A percentile compares a stretch with the other conserved stretches of the same genome.
phyloP scores from a whole-genome alignment of 2,797 vertebrate genomes.

The Lindbergichthys nudifrons region DNA sequence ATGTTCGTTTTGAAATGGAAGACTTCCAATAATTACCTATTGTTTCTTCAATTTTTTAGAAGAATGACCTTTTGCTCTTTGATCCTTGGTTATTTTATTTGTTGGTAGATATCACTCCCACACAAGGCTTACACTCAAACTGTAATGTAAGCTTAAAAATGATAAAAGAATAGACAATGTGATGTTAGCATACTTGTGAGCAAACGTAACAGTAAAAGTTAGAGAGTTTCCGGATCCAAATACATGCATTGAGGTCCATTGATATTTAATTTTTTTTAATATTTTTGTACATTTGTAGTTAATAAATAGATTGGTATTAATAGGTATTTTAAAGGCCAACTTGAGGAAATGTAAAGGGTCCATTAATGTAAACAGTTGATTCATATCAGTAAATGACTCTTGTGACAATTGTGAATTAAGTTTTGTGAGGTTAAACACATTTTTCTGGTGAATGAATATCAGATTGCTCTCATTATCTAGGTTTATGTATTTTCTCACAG shows the following conservation, averaged over 20 bases:
- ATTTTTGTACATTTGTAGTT: too few relatives aligned
- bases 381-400: background rate
- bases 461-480: background rate
- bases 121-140: background rate
- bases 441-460: slow-evolving; percentile 1
- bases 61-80: background rate
- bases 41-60: slow-evolving; percentile 3
- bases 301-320: too few relatives aligned
- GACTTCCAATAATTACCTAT: slow-evolving; percentile 13
- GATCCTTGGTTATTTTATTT: slow-evolving; percentile 7
- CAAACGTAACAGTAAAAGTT: background rate
- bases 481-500: slow-evolving; percentile 4
- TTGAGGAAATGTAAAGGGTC: background rate
- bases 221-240: background rate
- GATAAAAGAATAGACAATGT: background rate
- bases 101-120: background rate
- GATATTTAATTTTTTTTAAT: too few relatives aligned
- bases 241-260: background rate
- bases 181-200: background rate
- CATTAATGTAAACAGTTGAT: background rate
- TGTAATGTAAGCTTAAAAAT: background rate
- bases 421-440: background rate
- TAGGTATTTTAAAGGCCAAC: background rate
- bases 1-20: background rate
- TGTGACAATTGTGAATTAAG: background rate